Evolutionary conservation across 1,140 invertebrate species (phyloP).

Genomic region (Hyles vespertilio): DNA sequence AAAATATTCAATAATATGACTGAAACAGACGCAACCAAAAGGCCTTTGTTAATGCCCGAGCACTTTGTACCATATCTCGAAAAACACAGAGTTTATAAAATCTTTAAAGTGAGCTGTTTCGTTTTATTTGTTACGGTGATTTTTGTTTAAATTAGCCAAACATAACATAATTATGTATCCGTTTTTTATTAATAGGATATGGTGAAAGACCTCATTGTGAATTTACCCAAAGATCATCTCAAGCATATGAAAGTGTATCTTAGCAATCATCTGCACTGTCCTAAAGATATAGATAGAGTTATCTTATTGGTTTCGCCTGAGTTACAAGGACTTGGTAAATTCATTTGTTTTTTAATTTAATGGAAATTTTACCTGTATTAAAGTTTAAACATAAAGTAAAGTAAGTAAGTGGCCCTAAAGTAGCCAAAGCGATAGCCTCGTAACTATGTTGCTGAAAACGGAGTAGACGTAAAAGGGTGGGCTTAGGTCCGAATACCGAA

Average conservation of each 20-base stretch:
- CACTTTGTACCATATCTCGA: constrained; percentile 61
- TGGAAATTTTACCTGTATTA: no score
- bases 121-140: no score
- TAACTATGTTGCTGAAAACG: no score
- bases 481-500: no score
- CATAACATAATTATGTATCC: no score
- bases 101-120: constrained; percentile 49
- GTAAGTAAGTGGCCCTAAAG: no score
- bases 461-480: no score
- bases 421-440: no score
- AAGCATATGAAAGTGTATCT: constrained; percentile 63
- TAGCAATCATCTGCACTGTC: constrained; percentile 27
- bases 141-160: no score
- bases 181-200: constrained; percentile 40
- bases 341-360: neutral
- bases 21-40: constrained; percentile 59
- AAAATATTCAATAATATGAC: constrained; percentile 41
- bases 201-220: constrained; percentile 48
- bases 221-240: constrained; percentile 58
- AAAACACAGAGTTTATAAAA: constrained; percentile 57
- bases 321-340: constrained; percentile 43
- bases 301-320: constrained; percentile 52
- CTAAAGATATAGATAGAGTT: constrained; percentile 47
- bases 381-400: no score
- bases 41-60: constrained; percentile 51